A percentile compares a stretch with the other conserved stretches of the same genome.
Evolutionary conservation across 2,113 vertebrate species (phyloP).

Genomic region (Merops nubicus): DNA sequence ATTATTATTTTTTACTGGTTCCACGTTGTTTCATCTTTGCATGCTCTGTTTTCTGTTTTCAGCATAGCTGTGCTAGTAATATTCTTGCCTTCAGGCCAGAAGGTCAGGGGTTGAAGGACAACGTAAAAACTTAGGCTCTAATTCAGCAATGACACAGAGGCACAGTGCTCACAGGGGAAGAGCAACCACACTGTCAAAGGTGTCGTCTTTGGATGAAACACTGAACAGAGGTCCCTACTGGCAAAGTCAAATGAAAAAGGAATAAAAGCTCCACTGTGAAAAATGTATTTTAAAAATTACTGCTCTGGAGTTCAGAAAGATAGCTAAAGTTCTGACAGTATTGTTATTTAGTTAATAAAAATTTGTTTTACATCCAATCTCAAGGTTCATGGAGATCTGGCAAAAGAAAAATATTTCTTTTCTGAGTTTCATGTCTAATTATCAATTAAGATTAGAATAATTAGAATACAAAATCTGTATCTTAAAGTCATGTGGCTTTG

Average conservation of each 20-base stretch:
- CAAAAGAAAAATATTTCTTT: background rate
- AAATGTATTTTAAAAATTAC: background rate
- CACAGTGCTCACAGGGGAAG: background rate
- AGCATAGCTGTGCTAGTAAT: background rate
- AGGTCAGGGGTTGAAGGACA: slow-evolving; percentile 54
- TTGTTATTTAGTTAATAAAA: background rate
- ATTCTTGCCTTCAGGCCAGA: slow-evolving; percentile 23
- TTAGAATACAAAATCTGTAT: background rate
- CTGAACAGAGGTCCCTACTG: slow-evolving; percentile 41
- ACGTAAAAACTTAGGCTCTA: slow-evolving; percentile 31
- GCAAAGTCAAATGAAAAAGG: slow-evolving; percentile 64
- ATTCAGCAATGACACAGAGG: slow-evolving; percentile 16
- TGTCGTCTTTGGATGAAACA: slow-evolving; percentile 37
- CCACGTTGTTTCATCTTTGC: background rate
- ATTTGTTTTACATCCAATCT: background rate
- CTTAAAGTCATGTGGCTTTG: background rate
- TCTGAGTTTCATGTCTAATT: background rate
- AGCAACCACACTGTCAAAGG: slow-evolving; percentile 41
- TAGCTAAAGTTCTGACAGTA: background rate
- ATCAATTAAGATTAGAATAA: background rate
- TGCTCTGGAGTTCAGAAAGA: background rate
- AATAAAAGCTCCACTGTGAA: background rate
- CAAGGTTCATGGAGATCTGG: background rate
- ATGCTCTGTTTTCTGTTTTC: background rate
- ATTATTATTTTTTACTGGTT: background rate